phyloP scores from a whole-genome alignment of 2,113 vertebrate species.

The Trinectes maculatus region DNA sequence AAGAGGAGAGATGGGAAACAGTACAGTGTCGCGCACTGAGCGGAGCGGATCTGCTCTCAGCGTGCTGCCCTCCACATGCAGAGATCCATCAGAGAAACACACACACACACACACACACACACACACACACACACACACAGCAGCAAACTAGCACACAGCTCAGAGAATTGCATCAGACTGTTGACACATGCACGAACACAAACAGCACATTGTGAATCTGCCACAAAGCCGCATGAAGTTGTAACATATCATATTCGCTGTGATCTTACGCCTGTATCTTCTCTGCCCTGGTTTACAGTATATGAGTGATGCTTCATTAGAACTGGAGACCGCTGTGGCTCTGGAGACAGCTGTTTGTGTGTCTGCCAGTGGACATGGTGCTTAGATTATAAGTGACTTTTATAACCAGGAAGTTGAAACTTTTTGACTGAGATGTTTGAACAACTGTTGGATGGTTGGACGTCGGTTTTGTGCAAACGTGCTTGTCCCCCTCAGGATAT shows the following conservation, averaged over 20 bases:
- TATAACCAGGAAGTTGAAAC: no score
- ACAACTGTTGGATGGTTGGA: not conserved
- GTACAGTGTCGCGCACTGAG: constrained; percentile 12
- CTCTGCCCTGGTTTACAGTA: not conserved
- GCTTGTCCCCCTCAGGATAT: not conserved
- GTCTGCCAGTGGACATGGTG: no score
- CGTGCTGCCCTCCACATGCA: constrained; percentile 33
- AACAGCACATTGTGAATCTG: constrained; percentile 26
- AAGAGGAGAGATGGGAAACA: constrained; percentile 11
- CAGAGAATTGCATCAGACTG: constrained; percentile 35
- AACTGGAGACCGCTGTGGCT: no score
- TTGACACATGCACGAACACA: constrained; percentile 17
- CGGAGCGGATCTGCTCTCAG: constrained; percentile 33
- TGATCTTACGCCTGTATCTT: no score
- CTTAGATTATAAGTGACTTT: no score
- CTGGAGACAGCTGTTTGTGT: no score
- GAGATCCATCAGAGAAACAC: constrained; percentile 23
- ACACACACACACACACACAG: constrained; percentile 3
- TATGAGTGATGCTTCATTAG: not conserved
- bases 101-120: constrained; percentile 18
- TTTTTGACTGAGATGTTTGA: no score
- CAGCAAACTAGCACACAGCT: constrained; percentile 4
- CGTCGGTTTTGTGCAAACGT: not conserved
- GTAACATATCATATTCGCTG: no score
- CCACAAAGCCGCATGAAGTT: constrained; percentile 8